A percentile compares a stretch with the other conserved stretches of the same genome.
These are phyloP conservation scores for Crocallis elinguaria DNA, from an alignment of 2,888 invertebrate species.

Conservation along the genomic window DNA sequence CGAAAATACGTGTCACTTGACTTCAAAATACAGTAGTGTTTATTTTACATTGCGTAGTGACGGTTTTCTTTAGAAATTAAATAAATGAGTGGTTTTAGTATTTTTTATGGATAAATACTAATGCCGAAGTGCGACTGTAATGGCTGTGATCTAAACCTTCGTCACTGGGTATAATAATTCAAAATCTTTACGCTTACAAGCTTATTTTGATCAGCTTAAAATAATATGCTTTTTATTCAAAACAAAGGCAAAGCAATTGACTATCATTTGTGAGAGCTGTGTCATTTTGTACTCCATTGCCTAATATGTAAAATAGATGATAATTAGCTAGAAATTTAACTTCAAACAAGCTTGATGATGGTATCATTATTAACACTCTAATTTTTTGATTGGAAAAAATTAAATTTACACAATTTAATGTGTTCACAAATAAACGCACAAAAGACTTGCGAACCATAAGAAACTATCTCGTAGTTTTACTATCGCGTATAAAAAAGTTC, in stretches of 20 bases:
- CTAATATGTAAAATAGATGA: too few species aligned
- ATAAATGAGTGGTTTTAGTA: slow-evolving; percentile 52
- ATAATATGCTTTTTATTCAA: background rate
- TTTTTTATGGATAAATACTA: slow-evolving; percentile 66
- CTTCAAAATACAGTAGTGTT: slow-evolving; percentile 53
- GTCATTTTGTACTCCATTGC: too few species aligned
- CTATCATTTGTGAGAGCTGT: too few species aligned
- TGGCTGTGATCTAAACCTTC: slow-evolving; percentile 76
- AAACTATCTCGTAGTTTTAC: slow-evolving; percentile 7
- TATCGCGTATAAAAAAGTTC: slow-evolving; percentile 12
- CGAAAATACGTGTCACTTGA: slow-evolving; percentile 67
- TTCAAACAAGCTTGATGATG: too few species aligned
- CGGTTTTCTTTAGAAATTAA: slow-evolving; percentile 37
- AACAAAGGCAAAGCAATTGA: background rate
- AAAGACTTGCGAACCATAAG: too few species aligned
- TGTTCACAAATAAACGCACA: too few species aligned
- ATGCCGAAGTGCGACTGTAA: slow-evolving; percentile 76
- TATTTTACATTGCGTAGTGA: slow-evolving; percentile 36
- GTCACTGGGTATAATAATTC: slow-evolving; percentile 70
- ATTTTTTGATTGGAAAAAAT: too few species aligned
- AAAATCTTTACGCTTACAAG: slow-evolving; percentile 17
- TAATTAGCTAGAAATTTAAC: too few species aligned
- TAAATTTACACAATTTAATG: too few species aligned
- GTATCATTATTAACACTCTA: too few species aligned
- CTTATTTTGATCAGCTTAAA: slow-evolving; percentile 31